Conservation (phyloP, 2,797 vertebrate species). For the Ctenopoma multispine region DNA sequence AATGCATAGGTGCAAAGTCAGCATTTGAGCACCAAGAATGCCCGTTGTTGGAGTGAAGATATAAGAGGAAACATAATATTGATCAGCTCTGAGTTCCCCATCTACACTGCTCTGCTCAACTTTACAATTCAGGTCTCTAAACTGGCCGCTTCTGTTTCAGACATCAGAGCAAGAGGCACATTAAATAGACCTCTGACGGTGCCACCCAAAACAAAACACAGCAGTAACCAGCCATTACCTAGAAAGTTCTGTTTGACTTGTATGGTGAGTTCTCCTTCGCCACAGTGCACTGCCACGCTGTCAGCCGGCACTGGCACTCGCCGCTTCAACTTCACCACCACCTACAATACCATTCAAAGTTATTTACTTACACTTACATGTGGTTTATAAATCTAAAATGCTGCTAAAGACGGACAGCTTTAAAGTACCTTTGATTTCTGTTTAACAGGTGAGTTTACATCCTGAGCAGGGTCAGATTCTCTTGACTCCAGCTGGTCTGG, state of each 20-base stretch:
- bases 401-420: not conserved
- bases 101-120: constrained; percentile 38
- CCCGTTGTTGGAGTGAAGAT: constrained; percentile 37
- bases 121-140: constrained; percentile 36
- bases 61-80: constrained; percentile 61
- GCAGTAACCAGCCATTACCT: constrained; percentile 48
- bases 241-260: constrained; percentile 77
- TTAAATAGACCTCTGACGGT: constrained; percentile 7
- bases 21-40: constrained; percentile 18
- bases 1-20: constrained; percentile 49
- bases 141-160: constrained; percentile 16
- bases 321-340: constrained; percentile 39
- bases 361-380: not conserved
- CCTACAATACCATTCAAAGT: constrained; percentile 25
- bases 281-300: constrained; percentile 65
- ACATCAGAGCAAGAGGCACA: constrained; percentile 16
- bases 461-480: not conserved
- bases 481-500: constrained; percentile 14
- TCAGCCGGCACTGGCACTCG: constrained; percentile 34
- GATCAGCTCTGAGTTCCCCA: constrained; percentile 55
- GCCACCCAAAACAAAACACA: not conserved
- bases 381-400: not conserved
- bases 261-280: constrained; percentile 55
- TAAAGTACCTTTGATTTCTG: constrained; percentile 47
- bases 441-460: constrained; percentile 38